A percentile compares a stretch with the other conserved stretches of the same genome.
Conservation (phyloP, 2,888 invertebrate genomes). For the Augochlorella aurata region DNA sequence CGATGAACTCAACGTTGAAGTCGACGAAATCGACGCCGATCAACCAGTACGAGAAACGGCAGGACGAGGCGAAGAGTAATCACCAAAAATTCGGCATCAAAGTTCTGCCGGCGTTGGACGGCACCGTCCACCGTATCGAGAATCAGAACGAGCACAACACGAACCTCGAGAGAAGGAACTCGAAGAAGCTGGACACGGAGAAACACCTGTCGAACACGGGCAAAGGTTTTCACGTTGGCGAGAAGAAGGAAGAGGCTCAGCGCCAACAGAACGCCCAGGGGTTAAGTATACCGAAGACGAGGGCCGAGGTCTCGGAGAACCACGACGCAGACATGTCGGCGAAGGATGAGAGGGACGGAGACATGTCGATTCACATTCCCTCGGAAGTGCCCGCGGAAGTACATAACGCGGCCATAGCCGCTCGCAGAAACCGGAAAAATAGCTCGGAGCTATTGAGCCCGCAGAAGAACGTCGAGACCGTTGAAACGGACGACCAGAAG, state of each 20-base stretch:
- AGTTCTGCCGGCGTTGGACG: slow-evolving; percentile 83
- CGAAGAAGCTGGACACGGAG: slow-evolving; percentile 72
- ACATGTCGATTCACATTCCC: slow-evolving; percentile 83
- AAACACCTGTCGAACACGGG: slow-evolving; percentile 48
- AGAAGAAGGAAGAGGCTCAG: slow-evolving; percentile 42
- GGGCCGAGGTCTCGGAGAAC: slow-evolving; percentile 2
- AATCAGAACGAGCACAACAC: slow-evolving; percentile 80
- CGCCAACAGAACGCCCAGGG: slow-evolving; percentile 60
- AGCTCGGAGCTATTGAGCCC: slow-evolving; percentile 71
- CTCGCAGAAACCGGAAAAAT: slow-evolving; percentile 86
- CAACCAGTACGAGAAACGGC: slow-evolving; percentile 74
- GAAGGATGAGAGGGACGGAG: slow-evolving; percentile 82
- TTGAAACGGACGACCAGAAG: slow-evolving; percentile 82
- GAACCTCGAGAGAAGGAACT: slow-evolving; percentile 79
- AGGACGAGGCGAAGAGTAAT: slow-evolving; percentile 84
- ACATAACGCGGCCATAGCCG: slow-evolving; percentile 88
- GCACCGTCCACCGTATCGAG: slow-evolving; percentile 78
- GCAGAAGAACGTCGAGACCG: slow-evolving; percentile 55
- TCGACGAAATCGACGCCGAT: slow-evolving; percentile 76
- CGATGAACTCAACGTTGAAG: slow-evolving; percentile 77
- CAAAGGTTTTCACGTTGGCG: slow-evolving; percentile 33
- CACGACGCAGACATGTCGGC: slow-evolving; percentile 37
- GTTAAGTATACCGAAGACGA: slow-evolving; percentile 35
- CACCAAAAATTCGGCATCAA: slow-evolving; percentile 86
- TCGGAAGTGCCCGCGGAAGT: slow-evolving; percentile 89